Evolutionary conservation across 2,113 vertebrate genomes (phyloP).

Genomic region (Heterochromis multidens): DNA sequence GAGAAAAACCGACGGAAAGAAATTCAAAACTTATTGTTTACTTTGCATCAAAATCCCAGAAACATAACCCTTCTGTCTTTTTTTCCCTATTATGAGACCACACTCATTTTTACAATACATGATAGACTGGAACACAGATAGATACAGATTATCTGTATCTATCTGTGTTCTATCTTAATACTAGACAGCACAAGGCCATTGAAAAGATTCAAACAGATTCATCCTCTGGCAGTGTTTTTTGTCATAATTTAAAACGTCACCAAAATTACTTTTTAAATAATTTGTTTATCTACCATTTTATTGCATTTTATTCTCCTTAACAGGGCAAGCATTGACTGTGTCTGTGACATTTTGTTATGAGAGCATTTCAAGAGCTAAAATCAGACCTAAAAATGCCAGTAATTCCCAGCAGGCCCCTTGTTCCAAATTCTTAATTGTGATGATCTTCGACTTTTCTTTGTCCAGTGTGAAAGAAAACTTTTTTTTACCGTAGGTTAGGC

Average conservation of each 20-base stretch:
- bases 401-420: neutral
- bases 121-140: slow-evolving; percentile 28
- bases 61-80: slow-evolving; percentile 9
- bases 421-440: neutral
- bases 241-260: neutral
- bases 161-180: neutral
- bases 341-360: neutral
- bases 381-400: neutral
- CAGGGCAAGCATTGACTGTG: neutral
- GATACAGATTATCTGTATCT: slow-evolving; percentile 9
- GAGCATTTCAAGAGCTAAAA: neutral
- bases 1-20: slow-evolving; percentile 27
- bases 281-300: neutral
- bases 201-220: slow-evolving; percentile 16
- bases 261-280: neutral
- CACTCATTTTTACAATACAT: slow-evolving; percentile 24
- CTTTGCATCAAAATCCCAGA: slow-evolving; percentile 12
- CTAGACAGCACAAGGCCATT: slow-evolving; percentile 18
- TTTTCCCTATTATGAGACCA: slow-evolving; percentile 17
- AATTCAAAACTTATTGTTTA: slow-evolving; percentile 46
- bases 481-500: neutral
- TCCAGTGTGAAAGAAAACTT: neutral
- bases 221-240: neutral
- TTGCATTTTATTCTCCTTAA: neutral
- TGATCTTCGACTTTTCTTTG: neutral